Base-by-base conservation (phyloP, 2,113 vertebrate genomes). In the Rhinoderma darwinii region DNA sequence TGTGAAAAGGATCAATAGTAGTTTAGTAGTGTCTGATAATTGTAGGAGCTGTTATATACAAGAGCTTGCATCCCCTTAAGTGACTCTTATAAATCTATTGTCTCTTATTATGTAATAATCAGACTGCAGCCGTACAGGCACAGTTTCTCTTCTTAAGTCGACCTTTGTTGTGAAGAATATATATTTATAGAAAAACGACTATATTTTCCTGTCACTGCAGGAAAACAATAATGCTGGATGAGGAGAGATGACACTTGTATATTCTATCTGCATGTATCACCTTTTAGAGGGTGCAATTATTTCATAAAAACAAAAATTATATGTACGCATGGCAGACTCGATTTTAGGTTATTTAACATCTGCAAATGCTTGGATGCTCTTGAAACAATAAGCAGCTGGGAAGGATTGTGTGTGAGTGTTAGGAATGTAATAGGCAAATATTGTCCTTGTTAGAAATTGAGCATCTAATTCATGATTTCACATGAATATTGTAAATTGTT, bases 1-100 rank as follows among this genome's bases (percentile, higher is more conserved):
- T 92, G 94, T 93, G 94, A 94, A 92, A 90, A 88, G 91, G 95
- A 96, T 96, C 94, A 94, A 96, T 96, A 95, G 94, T 94, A 89
- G 94, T 93, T 95, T 94, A 93, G 95, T 95, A 93, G 96, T 94
- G 96, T 95, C 96, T 96, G 96, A 94, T 96, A 97, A 97, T 97
- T 96, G 96, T 94, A 92, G 94, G 88, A 92, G 95, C 95, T 96
- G 95, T 96, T 96, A 95, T 89, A 91, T 92, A 95, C 92, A 91
- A 96, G 96, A 95, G 96, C 95, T 94, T 91, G 91, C 93, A 94
- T 95, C 94, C 95, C 92, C 95, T 94, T 91, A 94, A 96, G 95
- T 95, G 95, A 96, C 96, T 97, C 96, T 97, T 95, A 95, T 93
- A 96, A 95, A 93, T 94, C 92, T 91, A 93, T 95, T 95, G 96